Percentiles rank a stretch among this genome's conserved stretches.
Conservation (phyloP, 2,113 vertebrate species). For the Uropsilus gracilis region DNA sequence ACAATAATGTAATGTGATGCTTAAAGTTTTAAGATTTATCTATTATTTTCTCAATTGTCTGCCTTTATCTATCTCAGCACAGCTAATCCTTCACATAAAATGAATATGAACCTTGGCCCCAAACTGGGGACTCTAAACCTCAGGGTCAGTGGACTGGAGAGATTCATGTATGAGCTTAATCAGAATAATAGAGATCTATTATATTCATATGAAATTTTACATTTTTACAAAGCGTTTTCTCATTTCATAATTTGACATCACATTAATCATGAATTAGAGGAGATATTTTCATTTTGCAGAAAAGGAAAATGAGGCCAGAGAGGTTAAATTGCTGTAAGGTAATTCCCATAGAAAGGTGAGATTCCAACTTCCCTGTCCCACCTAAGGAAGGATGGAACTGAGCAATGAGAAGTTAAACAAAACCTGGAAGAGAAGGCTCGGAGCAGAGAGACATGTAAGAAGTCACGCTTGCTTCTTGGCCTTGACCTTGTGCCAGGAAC, state of each 20-base stretch:
- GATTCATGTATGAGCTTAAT: neutral
- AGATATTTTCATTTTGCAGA: neutral
- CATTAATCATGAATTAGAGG: neutral
- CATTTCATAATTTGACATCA: neutral
- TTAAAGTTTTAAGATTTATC: constrained; percentile 25
- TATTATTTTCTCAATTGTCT: constrained; percentile 2
- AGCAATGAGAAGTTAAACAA: no score
- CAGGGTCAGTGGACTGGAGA: neutral
- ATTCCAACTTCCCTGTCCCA: no score
- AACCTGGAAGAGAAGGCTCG: no score
- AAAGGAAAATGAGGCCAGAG: neutral
- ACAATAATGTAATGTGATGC: neutral
- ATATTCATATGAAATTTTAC: neutral
- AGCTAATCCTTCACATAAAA: neutral
- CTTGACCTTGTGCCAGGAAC: no score
- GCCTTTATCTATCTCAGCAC: neutral
- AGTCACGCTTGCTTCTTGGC: no score
- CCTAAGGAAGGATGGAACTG: no score
- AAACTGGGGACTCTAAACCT: neutral
- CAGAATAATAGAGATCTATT: neutral
- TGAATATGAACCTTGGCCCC: neutral
- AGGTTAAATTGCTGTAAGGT: neutral
- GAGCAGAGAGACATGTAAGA: no score
- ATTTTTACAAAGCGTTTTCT: neutral
- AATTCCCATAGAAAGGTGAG: no score